A percentile compares a stretch with the other conserved stretches of the same genome.
phyloP scores from a whole-genome alignment of 2,888 invertebrate genomes.

The Amaurobius ferox region DNA sequence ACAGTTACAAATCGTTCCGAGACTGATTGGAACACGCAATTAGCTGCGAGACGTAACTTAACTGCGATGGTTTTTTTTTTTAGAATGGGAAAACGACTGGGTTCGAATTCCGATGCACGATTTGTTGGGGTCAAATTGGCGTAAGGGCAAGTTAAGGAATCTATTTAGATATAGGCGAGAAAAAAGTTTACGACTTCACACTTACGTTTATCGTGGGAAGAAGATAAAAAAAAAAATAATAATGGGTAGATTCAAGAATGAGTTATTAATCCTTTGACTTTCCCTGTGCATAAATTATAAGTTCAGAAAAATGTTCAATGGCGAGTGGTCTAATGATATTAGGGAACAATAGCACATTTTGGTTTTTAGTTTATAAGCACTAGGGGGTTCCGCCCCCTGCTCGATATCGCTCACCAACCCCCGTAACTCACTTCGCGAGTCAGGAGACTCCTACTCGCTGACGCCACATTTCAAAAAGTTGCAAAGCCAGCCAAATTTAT shows the following conservation, averaged over 20 bases:
- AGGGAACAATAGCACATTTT: too few relatives aligned
- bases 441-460: too few relatives aligned
- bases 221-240: neutral
- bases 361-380: too few relatives aligned
- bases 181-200: slow-evolving; percentile 1
- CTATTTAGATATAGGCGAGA: neutral
- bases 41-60: neutral
- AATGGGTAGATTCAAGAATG: neutral
- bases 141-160: neutral
- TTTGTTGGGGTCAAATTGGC: neutral
- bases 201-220: neutral
- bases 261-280: neutral
- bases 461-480: too few relatives aligned
- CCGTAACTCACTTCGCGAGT: too few relatives aligned
- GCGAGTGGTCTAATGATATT: too few relatives aligned
- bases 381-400: too few relatives aligned
- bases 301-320: too few relatives aligned
- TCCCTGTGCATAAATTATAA: too few relatives aligned
- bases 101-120: neutral
- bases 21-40: slow-evolving; percentile 46
- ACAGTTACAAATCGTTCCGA: slow-evolving; percentile 45
- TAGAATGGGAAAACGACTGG: too few relatives aligned
- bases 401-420: too few relatives aligned
- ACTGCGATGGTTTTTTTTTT: neutral
- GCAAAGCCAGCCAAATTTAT: too few relatives aligned